These are phyloP conservation scores for Drosophila sulfurigaster DNA, from an alignment of 1,140 invertebrate species.

Conservation along the genomic window DNA sequence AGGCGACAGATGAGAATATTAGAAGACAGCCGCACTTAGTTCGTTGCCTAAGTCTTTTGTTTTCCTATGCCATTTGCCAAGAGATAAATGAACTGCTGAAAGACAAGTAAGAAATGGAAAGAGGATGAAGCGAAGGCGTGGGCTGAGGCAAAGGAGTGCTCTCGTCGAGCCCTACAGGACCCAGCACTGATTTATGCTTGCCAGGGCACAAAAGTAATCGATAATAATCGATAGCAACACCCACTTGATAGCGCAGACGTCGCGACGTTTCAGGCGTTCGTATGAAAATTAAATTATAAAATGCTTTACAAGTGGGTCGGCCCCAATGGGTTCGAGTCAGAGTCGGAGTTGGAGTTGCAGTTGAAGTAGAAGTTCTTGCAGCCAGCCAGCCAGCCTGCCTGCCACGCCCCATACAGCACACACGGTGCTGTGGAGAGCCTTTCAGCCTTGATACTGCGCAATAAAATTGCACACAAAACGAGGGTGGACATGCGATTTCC, in stretches of 20 bases:
- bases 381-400: neutral
- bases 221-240: constrained; percentile 81
- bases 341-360: neutral
- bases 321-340: constrained; percentile 6
- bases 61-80: constrained; percentile 50
- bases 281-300: constrained; percentile 83
- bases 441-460: constrained; percentile 36
- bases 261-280: constrained; percentile 38
- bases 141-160: neutral
- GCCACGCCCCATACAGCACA: constrained; percentile 31
- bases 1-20: constrained; percentile 59
- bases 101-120: constrained; percentile 30
- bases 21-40: constrained; percentile 68
- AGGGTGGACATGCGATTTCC: constrained; percentile 81
- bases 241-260: constrained; percentile 56
- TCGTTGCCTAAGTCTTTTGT: constrained; percentile 74
- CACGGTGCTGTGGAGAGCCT: neutral
- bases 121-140: neutral
- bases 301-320: constrained; percentile 78
- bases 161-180: constrained; percentile 24
- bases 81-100: constrained; percentile 81
- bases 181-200: constrained; percentile 64
- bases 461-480: constrained; percentile 71
- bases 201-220: constrained; percentile 69
- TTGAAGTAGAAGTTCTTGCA: neutral